Evolutionary conservation across 2,888 invertebrate species (phyloP).

Genomic region (Trichacis sp.): DNA sequence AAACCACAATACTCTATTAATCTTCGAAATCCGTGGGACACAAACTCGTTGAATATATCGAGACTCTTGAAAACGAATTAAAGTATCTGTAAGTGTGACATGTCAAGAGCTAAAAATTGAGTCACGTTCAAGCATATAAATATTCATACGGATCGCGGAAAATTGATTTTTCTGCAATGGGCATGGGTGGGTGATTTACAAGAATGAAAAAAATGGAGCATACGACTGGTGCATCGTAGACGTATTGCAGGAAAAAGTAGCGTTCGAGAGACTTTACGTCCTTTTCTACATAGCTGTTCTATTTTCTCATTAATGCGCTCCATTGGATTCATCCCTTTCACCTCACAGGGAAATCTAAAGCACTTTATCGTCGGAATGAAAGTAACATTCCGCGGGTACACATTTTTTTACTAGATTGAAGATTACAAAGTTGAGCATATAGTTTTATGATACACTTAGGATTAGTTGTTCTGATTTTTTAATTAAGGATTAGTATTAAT

Average conservation of each 20-base stretch:
- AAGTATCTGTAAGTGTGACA: neutral
- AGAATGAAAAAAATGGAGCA: constrained; percentile 40
- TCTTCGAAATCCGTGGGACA: neutral
- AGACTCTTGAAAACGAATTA: neutral
- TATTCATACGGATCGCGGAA: constrained; percentile 31
- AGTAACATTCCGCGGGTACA: no score
- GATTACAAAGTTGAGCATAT: no score
- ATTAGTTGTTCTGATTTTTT: no score
- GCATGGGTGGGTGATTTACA: constrained; percentile 44
- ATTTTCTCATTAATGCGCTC: constrained; percentile 28
- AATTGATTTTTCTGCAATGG: constrained; percentile 45
- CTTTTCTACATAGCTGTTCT: constrained; percentile 15
- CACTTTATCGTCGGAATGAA: no score
- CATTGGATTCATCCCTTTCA: constrained; percentile 17
- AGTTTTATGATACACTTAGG: no score
- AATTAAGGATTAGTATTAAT: no score
- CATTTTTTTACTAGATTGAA: no score
- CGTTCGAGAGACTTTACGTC: constrained; percentile 31
- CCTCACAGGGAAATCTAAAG: no score
- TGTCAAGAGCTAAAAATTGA: neutral
- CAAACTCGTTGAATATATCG: neutral
- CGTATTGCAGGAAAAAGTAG: constrained; percentile 29
- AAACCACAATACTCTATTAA: neutral
- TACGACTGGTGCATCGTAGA: constrained; percentile 32
- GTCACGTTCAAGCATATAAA: constrained; percentile 19